Conservation (phyloP, 2,888 invertebrate species). For the Drosophila rellima region DNA sequence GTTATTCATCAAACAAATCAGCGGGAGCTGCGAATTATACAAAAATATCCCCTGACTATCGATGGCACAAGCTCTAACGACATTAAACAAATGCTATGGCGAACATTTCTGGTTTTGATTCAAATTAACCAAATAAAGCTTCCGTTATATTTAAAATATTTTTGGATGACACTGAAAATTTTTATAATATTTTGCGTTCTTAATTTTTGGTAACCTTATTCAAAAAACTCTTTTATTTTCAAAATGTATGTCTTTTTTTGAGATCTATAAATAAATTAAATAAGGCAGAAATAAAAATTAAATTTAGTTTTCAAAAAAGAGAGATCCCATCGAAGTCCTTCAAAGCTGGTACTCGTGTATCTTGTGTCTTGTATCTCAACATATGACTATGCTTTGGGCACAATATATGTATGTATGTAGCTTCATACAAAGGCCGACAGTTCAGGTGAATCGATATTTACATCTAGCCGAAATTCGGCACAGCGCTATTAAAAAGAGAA, state of each 20-base stretch:
- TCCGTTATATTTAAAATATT: no score
- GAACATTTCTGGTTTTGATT: neutral
- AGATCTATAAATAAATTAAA: no score
- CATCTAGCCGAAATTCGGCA: slow-evolving; percentile 7
- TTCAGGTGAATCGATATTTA: slow-evolving; percentile 23
- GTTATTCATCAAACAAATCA: neutral
- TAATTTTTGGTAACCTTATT: no score
- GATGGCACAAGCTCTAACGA: neutral
- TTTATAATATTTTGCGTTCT: no score
- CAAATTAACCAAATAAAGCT: neutral
- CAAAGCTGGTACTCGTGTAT: neutral
- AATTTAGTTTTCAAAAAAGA: no score
- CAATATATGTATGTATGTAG: no score
- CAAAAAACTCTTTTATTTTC: no score
- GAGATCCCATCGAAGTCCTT: neutral
- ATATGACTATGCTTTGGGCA: neutral
- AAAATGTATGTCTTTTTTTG: no score
- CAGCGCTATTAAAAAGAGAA: slow-evolving; percentile 5
- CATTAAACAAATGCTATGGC: neutral
- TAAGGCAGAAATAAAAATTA: no score
- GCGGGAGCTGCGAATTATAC: neutral
- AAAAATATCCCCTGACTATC: neutral
- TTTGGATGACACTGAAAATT: no score
- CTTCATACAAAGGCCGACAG: neutral
- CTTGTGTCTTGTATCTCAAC: neutral